These are phyloP conservation scores for Linyphia triangularis DNA, from an alignment of 2,888 invertebrate species.

Conservation along the genomic window DNA sequence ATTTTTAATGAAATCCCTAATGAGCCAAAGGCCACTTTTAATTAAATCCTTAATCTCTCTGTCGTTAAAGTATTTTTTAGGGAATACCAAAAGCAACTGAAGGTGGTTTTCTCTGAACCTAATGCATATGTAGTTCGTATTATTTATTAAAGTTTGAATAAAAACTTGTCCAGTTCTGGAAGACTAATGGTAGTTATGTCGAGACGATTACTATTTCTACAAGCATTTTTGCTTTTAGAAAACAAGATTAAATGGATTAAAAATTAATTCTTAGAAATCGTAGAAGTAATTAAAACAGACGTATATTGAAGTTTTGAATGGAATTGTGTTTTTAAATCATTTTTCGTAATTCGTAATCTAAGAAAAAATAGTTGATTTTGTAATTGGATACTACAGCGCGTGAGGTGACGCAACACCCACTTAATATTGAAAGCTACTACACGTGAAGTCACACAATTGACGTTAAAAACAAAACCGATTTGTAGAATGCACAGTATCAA, in stretches of 20 bases:
- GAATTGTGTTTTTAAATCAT: no score
- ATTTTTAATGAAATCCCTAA: constrained; percentile 31
- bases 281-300: not conserved
- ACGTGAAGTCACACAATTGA: no score
- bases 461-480: no score
- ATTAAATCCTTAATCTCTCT: constrained; percentile 20
- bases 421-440: no score
- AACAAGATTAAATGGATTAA: not conserved
- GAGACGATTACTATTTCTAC: no score
- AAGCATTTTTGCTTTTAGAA: not conserved
- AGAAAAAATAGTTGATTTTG: no score
- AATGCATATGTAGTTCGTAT: not conserved
- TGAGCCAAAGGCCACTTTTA: constrained; percentile 7
- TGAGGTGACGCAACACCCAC: no score
- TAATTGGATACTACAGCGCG: no score
- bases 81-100: not conserved
- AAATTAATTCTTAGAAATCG: not conserved
- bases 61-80: not conserved
- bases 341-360: no score
- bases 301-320: no score
- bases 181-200: not conserved
- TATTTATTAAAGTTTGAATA: not conserved
- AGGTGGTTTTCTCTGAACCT: constrained; percentile 1
- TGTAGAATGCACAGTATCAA: no score
- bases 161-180: not conserved